These are phyloP conservation scores for Kryptolebias ocellatus DNA, from an alignment of 2,797 vertebrate species.

Conservation along the genomic window DNA sequence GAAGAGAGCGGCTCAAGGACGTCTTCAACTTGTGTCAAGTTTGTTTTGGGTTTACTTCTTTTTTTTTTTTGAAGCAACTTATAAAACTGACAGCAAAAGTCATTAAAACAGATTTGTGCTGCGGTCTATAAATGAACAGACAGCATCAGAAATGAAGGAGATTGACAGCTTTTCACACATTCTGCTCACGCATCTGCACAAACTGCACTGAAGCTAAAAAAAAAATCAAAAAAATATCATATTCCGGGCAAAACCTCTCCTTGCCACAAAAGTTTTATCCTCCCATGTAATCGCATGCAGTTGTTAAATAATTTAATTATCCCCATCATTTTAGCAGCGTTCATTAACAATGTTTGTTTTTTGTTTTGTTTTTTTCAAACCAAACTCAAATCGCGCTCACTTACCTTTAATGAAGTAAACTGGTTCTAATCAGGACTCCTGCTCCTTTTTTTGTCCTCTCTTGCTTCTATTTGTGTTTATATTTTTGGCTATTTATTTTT, in stretches of 20 bases:
- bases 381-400: constrained; percentile 39
- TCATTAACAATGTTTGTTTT: not conserved
- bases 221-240: not conserved
- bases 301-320: constrained; percentile 4
- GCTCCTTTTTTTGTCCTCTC: constrained; percentile 8
- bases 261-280: constrained; percentile 53
- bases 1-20: constrained; percentile 6
- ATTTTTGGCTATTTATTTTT: constrained; percentile 11
- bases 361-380: too few relatives aligned
- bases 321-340: constrained; percentile 18
- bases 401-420: constrained; percentile 69
- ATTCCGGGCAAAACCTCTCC: not conserved
- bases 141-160: constrained; percentile 2
- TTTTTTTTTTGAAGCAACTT: not conserved
- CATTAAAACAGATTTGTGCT: not conserved
- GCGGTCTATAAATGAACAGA: not conserved
- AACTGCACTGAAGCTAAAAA: not conserved
- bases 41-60: constrained; percentile 13
- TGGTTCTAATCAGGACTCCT: constrained; percentile 45
- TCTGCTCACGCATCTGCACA: constrained; percentile 25
- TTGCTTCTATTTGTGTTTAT: not conserved
- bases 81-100: not conserved
- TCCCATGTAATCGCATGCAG: not conserved
- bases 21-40: not conserved
- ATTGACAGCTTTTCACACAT: constrained; percentile 14